Conservation (phyloP, 2,797 vertebrate genomes). For the Coranthus polyacanthus region DNA sequence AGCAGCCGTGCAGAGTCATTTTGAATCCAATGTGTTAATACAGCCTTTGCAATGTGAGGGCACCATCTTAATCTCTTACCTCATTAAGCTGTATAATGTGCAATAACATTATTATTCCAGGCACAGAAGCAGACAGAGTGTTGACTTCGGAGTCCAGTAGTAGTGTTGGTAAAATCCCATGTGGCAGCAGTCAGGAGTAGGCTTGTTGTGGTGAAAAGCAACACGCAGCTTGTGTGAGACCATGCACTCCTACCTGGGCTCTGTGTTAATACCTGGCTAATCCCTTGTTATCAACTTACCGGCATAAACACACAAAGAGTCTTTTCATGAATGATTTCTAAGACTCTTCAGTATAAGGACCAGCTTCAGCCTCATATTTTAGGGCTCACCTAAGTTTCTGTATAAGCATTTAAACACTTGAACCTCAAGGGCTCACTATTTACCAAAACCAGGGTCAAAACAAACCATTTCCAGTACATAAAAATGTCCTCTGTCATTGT, state of each 20-base stretch:
- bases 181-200: constrained; percentile 21
- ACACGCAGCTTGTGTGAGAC: constrained; percentile 7
- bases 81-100: constrained; percentile 80
- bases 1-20: constrained; percentile 46
- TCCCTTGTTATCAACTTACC: constrained; percentile 66
- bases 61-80: constrained; percentile 83
- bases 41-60: constrained; percentile 62
- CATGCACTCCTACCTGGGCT: constrained; percentile 39
- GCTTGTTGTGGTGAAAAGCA: constrained; percentile 32
- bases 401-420: no score
- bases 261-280: constrained; percentile 68
- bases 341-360: constrained; percentile 8
- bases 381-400: not conserved
- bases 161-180: constrained; percentile 34
- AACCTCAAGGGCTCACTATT: no score
- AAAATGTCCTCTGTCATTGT: no score
- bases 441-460: no score
- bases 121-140: constrained; percentile 42
- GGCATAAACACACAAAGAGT: constrained; percentile 57
- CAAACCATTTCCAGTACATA: no score
- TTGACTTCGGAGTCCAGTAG: constrained; percentile 35
- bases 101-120: constrained; percentile 71
- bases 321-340: constrained; percentile 55
- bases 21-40: constrained; percentile 65
- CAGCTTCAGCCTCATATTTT: not conserved